A percentile compares a stretch with the other conserved stretches of the same genome.
phyloP scores from a whole-genome alignment of 1,140 invertebrate genomes.

The Sogatella furcifera region DNA sequence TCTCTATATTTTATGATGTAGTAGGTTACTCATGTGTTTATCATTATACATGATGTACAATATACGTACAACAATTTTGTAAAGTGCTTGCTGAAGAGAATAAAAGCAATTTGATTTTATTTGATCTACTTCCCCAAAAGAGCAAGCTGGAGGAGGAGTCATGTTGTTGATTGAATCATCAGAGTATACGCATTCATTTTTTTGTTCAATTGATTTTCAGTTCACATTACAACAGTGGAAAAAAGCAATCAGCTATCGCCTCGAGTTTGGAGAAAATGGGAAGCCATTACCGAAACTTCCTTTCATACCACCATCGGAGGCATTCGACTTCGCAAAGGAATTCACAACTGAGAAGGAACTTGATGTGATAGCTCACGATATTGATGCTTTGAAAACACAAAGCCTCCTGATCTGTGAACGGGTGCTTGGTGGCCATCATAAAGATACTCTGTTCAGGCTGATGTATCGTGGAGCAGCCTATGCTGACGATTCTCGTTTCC shows the following conservation, averaged over 20 bases:
- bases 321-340: slow-evolving; percentile 54
- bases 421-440: slow-evolving; percentile 67
- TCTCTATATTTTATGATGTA: no score
- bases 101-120: no score
- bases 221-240: slow-evolving; percentile 26
- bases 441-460: slow-evolving; percentile 71
- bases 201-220: slow-evolving; percentile 18
- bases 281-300: slow-evolving; percentile 41
- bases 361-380: slow-evolving; percentile 54
- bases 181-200: no score
- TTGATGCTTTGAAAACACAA: slow-evolving; percentile 72
- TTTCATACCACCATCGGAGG: slow-evolving; percentile 40
- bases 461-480: slow-evolving; percentile 73
- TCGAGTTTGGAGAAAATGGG: slow-evolving; percentile 23
- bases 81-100: no score
- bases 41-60: no score
- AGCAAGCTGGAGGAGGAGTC: no score
- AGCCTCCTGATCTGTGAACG: slow-evolving; percentile 72
- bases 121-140: no score
- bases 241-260: slow-evolving; percentile 17
- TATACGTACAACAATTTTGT: no score
- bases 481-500: slow-evolving; percentile 72
- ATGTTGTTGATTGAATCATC: no score
- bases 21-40: no score
- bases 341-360: slow-evolving; percentile 60